Base-by-base conservation (phyloP, 2,797 vertebrate species). In the Parauchenoglanis punctatus region DNA sequence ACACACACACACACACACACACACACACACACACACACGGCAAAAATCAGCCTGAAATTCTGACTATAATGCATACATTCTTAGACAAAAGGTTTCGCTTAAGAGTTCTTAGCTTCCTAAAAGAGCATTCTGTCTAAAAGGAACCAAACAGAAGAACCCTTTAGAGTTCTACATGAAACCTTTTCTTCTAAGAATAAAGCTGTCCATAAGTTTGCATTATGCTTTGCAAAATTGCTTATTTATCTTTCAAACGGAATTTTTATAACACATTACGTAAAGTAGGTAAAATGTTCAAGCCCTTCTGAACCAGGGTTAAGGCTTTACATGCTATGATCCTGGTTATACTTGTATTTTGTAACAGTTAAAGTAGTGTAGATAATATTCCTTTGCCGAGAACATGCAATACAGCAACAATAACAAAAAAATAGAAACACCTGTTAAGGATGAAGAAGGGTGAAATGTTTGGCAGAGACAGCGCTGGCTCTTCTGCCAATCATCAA, bases 401-500 rank as follows among this genome's bases (percentile, higher is more conserved):
- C 11, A 13, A 59, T 61, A 61, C 59, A 81, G 23, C 59, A 63
- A 35, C 54, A 31, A 56, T 46, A 28, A 44, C 35, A 77, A 85
- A 88, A 88, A 88, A 88, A 86, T 86, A 56, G 87, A 88, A 88
- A 88, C 87, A 88, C 87, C 87, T 61, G 46, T 52, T 58, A 15
- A 40, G 76, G 84, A 85, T 65, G 49, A 82, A 83, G 11, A 44
- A 8, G 59, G 70, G 78, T 85, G 68, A 31, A n/a, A 59, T 40
- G 54, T 56, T 20, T 25, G 87, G n/a, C 90, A 91, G 86, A 91
- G 87, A 91, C 88, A 91, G 87, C 81, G 2, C 65, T 86, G 87
- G 83, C 90, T 89, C 85, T 89, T 89, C 87, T 91, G 88, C 87
- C 75, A 11, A 56, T 54, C 58, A 49, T 28, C 10, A n/a, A 81